Evolutionary conservation across 2,888 invertebrate species (phyloP), one percentile per base, ranked within the genome.

Genomic region (Seira ritae): DNA sequence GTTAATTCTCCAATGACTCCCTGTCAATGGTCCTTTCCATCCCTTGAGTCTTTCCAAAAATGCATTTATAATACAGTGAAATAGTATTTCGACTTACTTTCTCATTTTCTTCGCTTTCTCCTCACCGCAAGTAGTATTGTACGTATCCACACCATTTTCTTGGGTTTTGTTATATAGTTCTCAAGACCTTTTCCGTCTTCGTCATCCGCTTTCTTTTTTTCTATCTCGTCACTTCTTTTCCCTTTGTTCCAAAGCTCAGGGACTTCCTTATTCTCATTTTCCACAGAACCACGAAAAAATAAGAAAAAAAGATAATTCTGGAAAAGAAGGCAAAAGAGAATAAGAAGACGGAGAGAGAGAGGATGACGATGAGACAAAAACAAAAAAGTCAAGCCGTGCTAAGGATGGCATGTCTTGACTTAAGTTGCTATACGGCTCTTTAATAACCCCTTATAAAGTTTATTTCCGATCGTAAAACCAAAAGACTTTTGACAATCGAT

Each of bases 381-480:
- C 42, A 42, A 42, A 42, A 42, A 42, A 79, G 73, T 67, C 72
- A 79, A 79, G 67, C 72, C 73, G 68, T 79, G 79, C 73, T 73
- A 72, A 67, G 10, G 67, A 68, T 71, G 46, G 71, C 78, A 79
- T 79, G 73, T 55, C 79, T 73, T 79, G 79, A 73, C 79, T 79
- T 79, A 79, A 80, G 73, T 81, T 76, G 80, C 80, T 77, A 69
- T 73, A 86, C 73, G 79, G 82, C 76, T 78, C 79, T 86, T 86
- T 86, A 82, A 84, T 86, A 82, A 86, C 84, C 80, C 86, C 82
- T 84, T 84, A 86, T 86, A 82, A 84, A 84, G 65, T 86, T 86
- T 86, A 79, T 82, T 86, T 70, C 76, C 84, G 80, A 82, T 86
- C 84, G 74, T 82, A 82, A 84, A 84, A 80, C 81, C 62, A 81